phyloP scores from a whole-genome alignment of 2,888 invertebrate species.

The Xylota sylvarum region DNA sequence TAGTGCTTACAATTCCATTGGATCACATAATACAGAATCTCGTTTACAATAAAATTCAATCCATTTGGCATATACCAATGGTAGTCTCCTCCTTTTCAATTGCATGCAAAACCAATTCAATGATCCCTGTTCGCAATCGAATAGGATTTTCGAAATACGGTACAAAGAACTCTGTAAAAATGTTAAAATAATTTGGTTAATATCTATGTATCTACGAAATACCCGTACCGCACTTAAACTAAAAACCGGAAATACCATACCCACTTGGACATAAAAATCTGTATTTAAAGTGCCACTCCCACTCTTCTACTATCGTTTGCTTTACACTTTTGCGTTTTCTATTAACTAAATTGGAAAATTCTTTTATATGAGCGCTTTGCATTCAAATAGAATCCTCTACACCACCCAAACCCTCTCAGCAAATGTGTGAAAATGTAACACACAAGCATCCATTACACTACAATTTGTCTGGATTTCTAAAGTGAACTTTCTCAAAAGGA shows the following conservation, averaged over 20 bases:
- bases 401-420: neutral
- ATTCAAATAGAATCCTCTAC: slow-evolving; percentile 54
- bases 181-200: slow-evolving; percentile 69
- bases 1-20: neutral
- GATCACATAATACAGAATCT: neutral
- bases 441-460: slow-evolving; percentile 39
- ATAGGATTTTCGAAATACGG: slow-evolving; percentile 14
- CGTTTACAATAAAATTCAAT: neutral
- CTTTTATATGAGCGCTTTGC: slow-evolving; percentile 68
- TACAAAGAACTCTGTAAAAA: slow-evolving; percentile 30
- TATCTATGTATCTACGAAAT: slow-evolving; percentile 55
- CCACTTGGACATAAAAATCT: slow-evolving; percentile 57
- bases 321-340: slow-evolving; percentile 75
- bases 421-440: slow-evolving; percentile 28
- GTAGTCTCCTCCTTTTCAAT: slow-evolving; percentile 19
- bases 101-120: slow-evolving; percentile 64
- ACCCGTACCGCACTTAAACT: slow-evolving; percentile 26
- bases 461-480: slow-evolving; percentile 62
- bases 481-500: slow-evolving; percentile 33
- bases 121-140: slow-evolving; percentile 28
- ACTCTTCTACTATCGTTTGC: slow-evolving; percentile 30
- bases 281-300: slow-evolving; percentile 61
- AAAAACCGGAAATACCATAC: slow-evolving; percentile 41
- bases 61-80: neutral
- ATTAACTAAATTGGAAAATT: slow-evolving; percentile 76